phyloP scores from a whole-genome alignment of 2,797 vertebrate genomes.

The Micrastur ruficollis region DNA sequence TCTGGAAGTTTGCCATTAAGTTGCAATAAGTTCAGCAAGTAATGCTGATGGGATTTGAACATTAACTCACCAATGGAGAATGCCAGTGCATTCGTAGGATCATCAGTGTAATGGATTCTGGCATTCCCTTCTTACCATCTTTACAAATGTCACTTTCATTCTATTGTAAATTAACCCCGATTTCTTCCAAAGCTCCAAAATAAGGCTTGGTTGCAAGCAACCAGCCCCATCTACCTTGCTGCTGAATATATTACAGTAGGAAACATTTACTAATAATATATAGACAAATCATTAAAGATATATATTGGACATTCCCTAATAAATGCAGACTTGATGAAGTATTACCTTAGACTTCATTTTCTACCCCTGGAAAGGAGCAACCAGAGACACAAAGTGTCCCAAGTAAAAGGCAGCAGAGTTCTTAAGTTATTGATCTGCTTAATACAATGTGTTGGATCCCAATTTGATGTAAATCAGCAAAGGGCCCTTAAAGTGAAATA shows the following conservation, averaged over 20 bases:
- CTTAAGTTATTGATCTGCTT: slow-evolving; percentile 19
- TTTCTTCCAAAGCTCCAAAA: slow-evolving; percentile 75
- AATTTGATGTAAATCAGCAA: background rate
- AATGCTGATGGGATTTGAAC: slow-evolving; percentile 74
- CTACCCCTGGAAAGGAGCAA: background rate
- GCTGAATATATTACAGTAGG: slow-evolving; percentile 51
- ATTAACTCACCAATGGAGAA: slow-evolving; percentile 66
- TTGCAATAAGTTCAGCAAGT: slow-evolving; percentile 58
- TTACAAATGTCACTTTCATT: slow-evolving; percentile 79
- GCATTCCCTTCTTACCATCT: slow-evolving; percentile 72
- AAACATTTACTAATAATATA: slow-evolving; percentile 13
- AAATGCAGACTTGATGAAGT: background rate
- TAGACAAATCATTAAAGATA: slow-evolving; percentile 15
- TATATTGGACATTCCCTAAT: background rate
- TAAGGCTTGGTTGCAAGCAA: slow-evolving; percentile 69
- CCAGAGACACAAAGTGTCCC: background rate
- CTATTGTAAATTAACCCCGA: slow-evolving; percentile 76
- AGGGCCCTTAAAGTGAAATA: background rate
- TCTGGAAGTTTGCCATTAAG: slow-evolving; percentile 69
- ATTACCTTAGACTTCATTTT: background rate
- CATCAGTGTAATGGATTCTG: slow-evolving; percentile 78
- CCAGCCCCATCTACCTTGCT: slow-evolving; percentile 57
- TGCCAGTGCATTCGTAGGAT: slow-evolving; percentile 62
- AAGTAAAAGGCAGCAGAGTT: background rate
- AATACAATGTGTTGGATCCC: background rate